phyloP scores from a whole-genome alignment of 2,797 vertebrate species.

The Lutjanus campechanus region DNA sequence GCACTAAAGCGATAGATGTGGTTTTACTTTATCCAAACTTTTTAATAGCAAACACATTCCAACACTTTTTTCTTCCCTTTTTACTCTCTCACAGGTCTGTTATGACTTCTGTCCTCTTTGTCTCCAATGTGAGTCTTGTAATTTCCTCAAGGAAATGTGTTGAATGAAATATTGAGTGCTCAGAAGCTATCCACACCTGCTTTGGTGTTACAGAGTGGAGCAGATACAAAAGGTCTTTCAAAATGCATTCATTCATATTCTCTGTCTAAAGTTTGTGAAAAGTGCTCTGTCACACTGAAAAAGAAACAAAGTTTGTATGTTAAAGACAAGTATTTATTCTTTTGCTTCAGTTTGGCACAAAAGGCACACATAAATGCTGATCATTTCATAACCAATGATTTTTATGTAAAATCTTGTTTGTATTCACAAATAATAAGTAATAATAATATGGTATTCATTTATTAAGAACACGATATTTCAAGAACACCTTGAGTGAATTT shows the following conservation, averaged over 20 bases:
- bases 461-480: too few species aligned
- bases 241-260: background rate
- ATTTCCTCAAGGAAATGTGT: constrained; percentile 56
- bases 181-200: constrained; percentile 49
- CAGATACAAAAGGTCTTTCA: constrained; percentile 1
- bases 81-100: constrained; percentile 27
- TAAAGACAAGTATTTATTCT: background rate
- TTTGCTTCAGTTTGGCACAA: background rate
- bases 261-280: background rate
- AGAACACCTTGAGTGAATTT: too few species aligned
- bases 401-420: background rate
- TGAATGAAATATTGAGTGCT: constrained; percentile 55
- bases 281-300: background rate
- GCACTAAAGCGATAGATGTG: constrained; percentile 4
- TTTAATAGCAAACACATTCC: constrained; percentile 7
- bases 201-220: constrained; percentile 13
- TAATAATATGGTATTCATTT: too few species aligned
- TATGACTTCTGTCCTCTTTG: constrained; percentile 46
- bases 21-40: constrained; percentile 13
- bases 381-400: background rate
- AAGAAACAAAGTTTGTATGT: background rate
- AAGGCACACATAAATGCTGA: background rate
- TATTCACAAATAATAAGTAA: too few species aligned
- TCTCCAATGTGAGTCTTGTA: constrained; percentile 43
- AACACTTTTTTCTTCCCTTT: constrained; percentile 9